Evolutionary conservation across 1,140 invertebrate species (phyloP), one percentile per base, ranked within the genome.

Genomic region (Zelostemma sp.): DNA sequence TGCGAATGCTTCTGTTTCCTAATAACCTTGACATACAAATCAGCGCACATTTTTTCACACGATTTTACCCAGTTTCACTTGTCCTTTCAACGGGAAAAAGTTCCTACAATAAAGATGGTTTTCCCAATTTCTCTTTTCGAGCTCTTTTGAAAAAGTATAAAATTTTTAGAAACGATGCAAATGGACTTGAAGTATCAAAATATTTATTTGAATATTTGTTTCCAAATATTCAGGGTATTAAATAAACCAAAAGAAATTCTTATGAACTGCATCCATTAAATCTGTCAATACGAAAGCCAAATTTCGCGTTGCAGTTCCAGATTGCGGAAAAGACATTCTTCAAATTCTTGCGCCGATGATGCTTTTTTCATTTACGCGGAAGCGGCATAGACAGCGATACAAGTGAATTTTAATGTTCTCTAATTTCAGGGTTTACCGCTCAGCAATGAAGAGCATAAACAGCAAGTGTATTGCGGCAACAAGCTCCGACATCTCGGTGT

Each of bases 401-500:
- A 74, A 75, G 67, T 69, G 75, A 74, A 73, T 76, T 73, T 71
- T 70, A 75, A 77, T 74, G 71, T 74, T 73, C 72, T 74, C 67
- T 68, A 75, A 79, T 80, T 78, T 76, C 63, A 79, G 66, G 77
- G 70, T 75, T 78, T 75, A 75, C 67, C 66, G 71, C 70, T 73
- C 62, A 61, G 66, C 53, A 70, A 65, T 63, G 62, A 53, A 45
- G 64, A 74, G 45, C 49, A 71, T 68, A 74, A 72, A 69, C 58
- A 71, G 75, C 80, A 80, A 81, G 80, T 81, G 79, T 74, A 75
- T 76, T 77, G 73, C 68, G 73, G 74, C 75, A 75, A 78, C 71
- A 57, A 73, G 70, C 59, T 53, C 82, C 82, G 82, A 80, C 83
- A 85, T 85, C 83, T 82, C 81, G 77, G 80, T 83, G 84, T 85